Evolutionary conservation across 2,797 vertebrate genomes (phyloP).

Genomic region (Spizella passerina): DNA sequence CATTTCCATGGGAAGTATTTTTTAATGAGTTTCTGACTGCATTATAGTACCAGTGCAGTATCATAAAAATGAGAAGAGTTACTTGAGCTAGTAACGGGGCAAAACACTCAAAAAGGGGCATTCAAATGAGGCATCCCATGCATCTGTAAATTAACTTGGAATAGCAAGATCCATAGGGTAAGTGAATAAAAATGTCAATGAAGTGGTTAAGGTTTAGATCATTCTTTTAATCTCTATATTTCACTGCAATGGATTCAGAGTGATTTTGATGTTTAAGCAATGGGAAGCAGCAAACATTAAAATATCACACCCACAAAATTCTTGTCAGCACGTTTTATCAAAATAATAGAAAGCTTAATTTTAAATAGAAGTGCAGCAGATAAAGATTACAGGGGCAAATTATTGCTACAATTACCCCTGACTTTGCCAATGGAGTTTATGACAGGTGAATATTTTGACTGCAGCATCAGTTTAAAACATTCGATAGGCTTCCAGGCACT

Average conservation of each 20-base stretch:
- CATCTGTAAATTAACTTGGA: background rate
- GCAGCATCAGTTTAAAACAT: background rate
- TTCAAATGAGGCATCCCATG: background rate
- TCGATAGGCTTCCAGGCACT: background rate
- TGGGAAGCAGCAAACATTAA: background rate
- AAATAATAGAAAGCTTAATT: background rate
- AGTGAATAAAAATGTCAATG: background rate
- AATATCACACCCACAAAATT: background rate
- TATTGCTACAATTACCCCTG: background rate
- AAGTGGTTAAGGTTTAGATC: background rate
- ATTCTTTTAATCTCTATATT: background rate
- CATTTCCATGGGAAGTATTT: background rate
- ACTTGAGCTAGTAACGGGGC: background rate
- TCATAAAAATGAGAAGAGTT: background rate
- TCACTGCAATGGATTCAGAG: background rate
- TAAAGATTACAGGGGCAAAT: background rate
- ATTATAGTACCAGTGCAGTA: background rate
- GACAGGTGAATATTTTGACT: background rate
- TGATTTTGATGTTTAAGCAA: background rate
- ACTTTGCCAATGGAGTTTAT: background rate
- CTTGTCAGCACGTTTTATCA: background rate
- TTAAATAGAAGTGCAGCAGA: background rate
- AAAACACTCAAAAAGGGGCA: background rate
- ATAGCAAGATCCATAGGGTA: background rate
- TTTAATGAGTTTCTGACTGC: background rate